A percentile compares a stretch with the other conserved stretches of the same genome.
phyloP scores from a whole-genome alignment of 2,888 invertebrate species.

The Campoplex capitator region DNA sequence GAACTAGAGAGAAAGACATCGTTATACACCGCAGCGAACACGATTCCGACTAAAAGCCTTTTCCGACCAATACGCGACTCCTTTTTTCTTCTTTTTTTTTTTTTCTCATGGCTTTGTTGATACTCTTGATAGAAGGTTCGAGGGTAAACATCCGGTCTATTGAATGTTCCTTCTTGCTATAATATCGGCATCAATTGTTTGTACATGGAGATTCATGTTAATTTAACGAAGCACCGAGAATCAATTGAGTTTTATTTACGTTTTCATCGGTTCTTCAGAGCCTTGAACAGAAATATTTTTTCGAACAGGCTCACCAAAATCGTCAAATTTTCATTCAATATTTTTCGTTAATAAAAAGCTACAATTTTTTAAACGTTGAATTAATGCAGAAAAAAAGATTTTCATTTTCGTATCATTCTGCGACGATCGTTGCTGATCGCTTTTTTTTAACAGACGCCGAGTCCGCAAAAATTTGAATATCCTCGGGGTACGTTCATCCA shows the following conservation, averaged over 20 bases:
- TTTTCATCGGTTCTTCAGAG: not conserved
- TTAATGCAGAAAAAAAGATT: not conserved
- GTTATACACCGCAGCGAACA: constrained; percentile 53
- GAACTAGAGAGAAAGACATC: constrained; percentile 9
- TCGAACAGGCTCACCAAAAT: not conserved
- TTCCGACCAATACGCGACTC: constrained; percentile 23
- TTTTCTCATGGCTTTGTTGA: constrained; percentile 42
- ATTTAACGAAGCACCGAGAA: not conserved
- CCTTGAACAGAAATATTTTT: not conserved
- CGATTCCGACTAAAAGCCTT: constrained; percentile 61
- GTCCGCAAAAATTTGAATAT: not conserved
- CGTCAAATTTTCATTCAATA: not conserved
- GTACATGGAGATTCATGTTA: constrained; percentile 13
- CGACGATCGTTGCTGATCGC: not conserved
- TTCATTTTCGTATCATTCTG: too few relatives aligned
- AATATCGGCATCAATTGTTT: constrained; percentile 39
- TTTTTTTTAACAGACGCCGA: too few relatives aligned
- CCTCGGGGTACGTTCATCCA: not conserved
- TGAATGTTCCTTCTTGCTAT: constrained; percentile 21
- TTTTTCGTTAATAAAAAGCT: too few relatives aligned
- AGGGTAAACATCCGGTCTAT: constrained; percentile 39
- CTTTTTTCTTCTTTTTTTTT: not conserved
- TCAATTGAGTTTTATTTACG: not conserved
- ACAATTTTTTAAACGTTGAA: too few relatives aligned
- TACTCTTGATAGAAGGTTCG: constrained; percentile 45